Base-by-base conservation (phyloP, 2,888 invertebrate species). In the Sphinx pinastri region DNA sequence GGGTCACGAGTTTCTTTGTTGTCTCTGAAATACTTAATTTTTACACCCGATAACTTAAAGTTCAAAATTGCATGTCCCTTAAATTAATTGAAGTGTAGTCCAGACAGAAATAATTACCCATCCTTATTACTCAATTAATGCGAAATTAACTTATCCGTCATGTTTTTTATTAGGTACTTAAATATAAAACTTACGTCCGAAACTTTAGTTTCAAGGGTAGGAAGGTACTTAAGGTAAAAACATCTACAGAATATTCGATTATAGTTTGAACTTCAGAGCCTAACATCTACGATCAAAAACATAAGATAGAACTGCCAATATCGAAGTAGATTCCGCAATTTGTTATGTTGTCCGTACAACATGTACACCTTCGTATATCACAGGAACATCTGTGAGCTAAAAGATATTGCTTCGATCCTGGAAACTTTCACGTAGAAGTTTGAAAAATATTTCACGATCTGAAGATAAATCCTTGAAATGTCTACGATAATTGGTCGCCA, bases 1-100 rank as follows among this genome's bases (percentile, higher is more conserved):
- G 54, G 63, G 14, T 69, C 54, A 54, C n/a, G 7, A 38, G 14
- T 52, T 67, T 51, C 67, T 67, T 52, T 67, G 51, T 67, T 52
- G n/a, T 52, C 38, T 19, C 52, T 1, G n/a, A 31, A 19, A 51
- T 52, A 1, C 11, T 19, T 19, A 55, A 55, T 12, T 54, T 16
- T n/a, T 16, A 54, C 16, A n/a, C n/a, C 10, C 10, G 19, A 19
- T 19, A 19, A 55, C 10, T 55, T 55, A 19, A 55, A 59, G 38
- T 45, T 45, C 6, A 38, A 38, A 38, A 38, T 38, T 38, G 6
- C 38, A 5, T 38, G 0, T 38, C 8, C 38, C 38, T 38, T 38
- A 8, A 38, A 7, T 5, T 38, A 38, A 5, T 38, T 38, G 38
- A 38, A 38, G 38, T 8, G 5, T 7, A 7, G 38, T 38, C 38